Conservation (phyloP, 2,797 vertebrate species). For the Ara ararauna region DNA sequence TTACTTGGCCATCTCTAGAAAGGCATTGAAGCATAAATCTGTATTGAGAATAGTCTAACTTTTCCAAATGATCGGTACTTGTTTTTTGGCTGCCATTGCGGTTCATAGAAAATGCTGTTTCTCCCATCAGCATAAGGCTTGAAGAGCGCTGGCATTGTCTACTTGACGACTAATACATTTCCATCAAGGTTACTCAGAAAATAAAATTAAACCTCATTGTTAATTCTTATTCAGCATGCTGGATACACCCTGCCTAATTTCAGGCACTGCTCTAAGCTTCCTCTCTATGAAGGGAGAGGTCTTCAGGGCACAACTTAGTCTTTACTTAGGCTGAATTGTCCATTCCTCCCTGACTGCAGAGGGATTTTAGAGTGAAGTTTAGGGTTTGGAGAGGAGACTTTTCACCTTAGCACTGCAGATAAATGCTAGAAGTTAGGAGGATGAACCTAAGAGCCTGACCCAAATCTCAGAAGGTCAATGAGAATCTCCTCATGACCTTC, state of each 20-base stretch:
- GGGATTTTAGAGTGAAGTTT: not conserved
- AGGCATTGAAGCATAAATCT: constrained; percentile 55
- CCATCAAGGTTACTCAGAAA: constrained; percentile 1
- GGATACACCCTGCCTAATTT: not conserved
- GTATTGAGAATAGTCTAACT: constrained; percentile 28
- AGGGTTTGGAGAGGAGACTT: not conserved
- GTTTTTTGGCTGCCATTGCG: constrained; percentile 26
- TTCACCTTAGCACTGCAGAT: not conserved
- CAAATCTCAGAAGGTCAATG: not conserved
- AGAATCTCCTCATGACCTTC: not conserved
- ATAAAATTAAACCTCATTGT: not conserved
- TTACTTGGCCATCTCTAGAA: constrained; percentile 54
- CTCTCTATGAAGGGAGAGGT: not conserved
- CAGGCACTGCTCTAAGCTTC: not conserved
- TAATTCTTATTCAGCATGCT: not conserved
- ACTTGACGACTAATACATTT: not conserved
- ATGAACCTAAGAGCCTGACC: not conserved
- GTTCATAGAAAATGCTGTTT: constrained; percentile 39
- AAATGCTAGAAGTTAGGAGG: not conserved
- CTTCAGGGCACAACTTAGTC: not conserved
- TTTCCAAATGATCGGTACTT: constrained; percentile 32
- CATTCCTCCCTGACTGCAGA: not conserved
- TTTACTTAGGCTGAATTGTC: not conserved
- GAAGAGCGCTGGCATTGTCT: constrained; percentile 11
- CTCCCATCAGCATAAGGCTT: constrained; percentile 1